These are phyloP conservation scores for Leptobrachium ailaonicum DNA, from an alignment of 2,113 vertebrate genomes.

Conservation along the genomic window DNA sequence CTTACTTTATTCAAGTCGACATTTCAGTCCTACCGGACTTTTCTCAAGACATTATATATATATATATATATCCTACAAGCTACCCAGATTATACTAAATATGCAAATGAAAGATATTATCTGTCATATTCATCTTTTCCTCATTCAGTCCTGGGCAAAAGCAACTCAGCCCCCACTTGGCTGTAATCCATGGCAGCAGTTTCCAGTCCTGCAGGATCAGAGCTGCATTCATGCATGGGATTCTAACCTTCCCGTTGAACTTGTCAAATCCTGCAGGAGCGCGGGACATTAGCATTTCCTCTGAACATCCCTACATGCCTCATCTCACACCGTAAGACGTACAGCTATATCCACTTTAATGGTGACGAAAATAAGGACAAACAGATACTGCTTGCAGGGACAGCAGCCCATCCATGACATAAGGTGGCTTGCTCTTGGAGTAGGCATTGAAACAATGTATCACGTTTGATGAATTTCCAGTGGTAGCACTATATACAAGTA, in stretches of 20 bases:
- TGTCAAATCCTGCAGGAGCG: conserved; percentile 25
- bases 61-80: too few relatives aligned
- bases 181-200: conserved; percentile 15
- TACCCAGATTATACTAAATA: too few relatives aligned
- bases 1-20: too few relatives aligned
- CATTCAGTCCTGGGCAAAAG: too few relatives aligned
- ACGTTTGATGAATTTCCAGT: not conserved
- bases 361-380: conserved; percentile 46
- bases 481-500: too few relatives aligned
- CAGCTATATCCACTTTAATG: conserved; percentile 31
- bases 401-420: conserved; percentile 1
- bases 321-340: conserved; percentile 29
- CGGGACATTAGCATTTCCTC: conserved; percentile 17
- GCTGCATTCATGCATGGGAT: conserved; percentile 24
- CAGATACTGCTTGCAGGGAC: conserved; percentile 24
- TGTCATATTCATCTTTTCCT: too few relatives aligned
- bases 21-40: too few relatives aligned
- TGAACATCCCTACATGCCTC: conserved; percentile 26
- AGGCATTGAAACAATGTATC: conserved; percentile 8
- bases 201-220: conserved; percentile 15
- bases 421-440: conserved; percentile 8
- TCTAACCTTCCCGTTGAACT: conserved; percentile 34
- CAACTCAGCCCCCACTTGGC: not conserved
- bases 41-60: too few relatives aligned
- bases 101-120: too few relatives aligned